Conservation (phyloP, 2,113 vertebrate species). For the Bufo bufo region DNA sequence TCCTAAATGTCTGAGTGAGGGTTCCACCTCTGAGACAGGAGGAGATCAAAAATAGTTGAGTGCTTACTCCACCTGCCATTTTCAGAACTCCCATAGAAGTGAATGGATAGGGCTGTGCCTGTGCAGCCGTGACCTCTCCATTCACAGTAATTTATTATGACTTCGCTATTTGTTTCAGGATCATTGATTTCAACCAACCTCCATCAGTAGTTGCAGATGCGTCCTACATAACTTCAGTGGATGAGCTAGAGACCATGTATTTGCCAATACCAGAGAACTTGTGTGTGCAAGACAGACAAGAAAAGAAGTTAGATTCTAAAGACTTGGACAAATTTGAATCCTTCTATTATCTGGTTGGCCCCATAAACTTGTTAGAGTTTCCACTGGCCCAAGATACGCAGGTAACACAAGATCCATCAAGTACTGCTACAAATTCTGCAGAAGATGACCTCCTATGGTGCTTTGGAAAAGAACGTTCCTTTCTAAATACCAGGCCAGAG, state of each 20-base stretch:
- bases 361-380: not conserved
- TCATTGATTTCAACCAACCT: not conserved
- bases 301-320: not conserved
- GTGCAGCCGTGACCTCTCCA: no score
- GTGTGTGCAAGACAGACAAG: not conserved
- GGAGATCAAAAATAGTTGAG: no score
- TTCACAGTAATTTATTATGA: no score
- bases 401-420: not conserved
- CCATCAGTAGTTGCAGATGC: not conserved
- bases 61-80: no score
- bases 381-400: not conserved
- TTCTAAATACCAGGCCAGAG: no score
- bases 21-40: no score
- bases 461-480: not conserved
- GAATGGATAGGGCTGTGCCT: no score
- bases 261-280: not conserved
- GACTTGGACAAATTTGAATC: not conserved
- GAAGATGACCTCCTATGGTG: not conserved
- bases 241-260: not conserved
- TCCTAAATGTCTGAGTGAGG: no score
- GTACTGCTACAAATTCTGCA: not conserved
- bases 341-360: not conserved
- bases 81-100: no score
- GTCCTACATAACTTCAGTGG: no score
- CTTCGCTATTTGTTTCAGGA: not conserved